Evolutionary conservation across 2,888 invertebrate genomes (phyloP), one percentile per base, ranked within the genome.

Genomic region (Cheilosia soror): DNA sequence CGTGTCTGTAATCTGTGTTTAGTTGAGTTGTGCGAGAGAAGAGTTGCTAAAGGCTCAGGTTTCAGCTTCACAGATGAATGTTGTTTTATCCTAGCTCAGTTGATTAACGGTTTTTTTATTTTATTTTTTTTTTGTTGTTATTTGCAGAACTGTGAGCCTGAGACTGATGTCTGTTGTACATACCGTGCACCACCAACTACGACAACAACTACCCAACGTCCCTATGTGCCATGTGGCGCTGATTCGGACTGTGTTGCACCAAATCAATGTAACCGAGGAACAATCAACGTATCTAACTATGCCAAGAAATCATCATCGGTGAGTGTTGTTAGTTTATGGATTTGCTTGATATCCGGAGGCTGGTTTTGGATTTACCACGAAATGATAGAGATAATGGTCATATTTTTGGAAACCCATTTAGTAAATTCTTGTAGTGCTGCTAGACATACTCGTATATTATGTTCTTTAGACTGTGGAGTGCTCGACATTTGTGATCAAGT

Each of bases 151-250:
- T 93, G 93, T 89, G 91, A 91, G 75, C 88, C 90, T 11, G 90
- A 91, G 77, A 90, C 90, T 9, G 91, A 93, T 89, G 89, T 91
- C 1, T 93, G 93, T 88, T 93, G 93, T 88, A 90, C 89, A 73
- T 91, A 90, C 83, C 91, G 90, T 69, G 88, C 90, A 86, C 88
- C 89, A 49, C 83, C 89, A 84, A 79, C 84, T 49, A 81, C 87
- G 15, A 89, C 92, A n/a, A 91, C 91, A 47, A 88, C 89, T 15
- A 89, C 91, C 31, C 88, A 88, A 27, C 88, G 87, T 49, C 91
- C 91, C 25, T 90, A 84, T 49, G 87, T 87, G 44, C 89, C 89
- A 57, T 91, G 91, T 83, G 88, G 88, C 63, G 86, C 86, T 37
- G 90, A 91, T 68, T 90, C 89, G 47, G 92, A 90, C 71, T 92